Conservation (phyloP, 2,888 invertebrate genomes). For the Thelaira solivaga region DNA sequence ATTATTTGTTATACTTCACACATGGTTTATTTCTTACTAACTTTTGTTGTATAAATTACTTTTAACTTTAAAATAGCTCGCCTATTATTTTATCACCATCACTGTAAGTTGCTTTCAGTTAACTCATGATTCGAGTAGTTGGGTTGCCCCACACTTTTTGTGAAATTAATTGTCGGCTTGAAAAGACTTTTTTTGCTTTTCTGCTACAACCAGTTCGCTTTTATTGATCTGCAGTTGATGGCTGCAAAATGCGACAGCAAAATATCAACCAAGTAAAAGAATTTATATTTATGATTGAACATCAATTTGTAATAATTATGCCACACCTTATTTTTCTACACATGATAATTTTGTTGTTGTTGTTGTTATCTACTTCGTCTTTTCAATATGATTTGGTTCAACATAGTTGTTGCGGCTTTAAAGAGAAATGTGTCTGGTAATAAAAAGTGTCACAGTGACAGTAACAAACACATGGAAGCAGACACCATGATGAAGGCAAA, state of each 20-base stretch:
- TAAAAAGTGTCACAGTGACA: slow-evolving; percentile 31
- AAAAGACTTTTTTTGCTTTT: background rate
- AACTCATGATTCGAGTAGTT: background rate
- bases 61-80: background rate
- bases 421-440: slow-evolving; percentile 32
- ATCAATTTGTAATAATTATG: slow-evolving; percentile 55
- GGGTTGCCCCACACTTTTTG: slow-evolving; percentile 13
- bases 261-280: background rate
- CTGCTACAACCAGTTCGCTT: slow-evolving; percentile 10
- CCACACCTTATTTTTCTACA: slow-evolving; percentile 46
- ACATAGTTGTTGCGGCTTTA: background rate
- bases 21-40: too few species aligned
- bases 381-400: background rate
- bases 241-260: slow-evolving; percentile 14
- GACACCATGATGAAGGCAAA: slow-evolving; percentile 3
- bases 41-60: too few species aligned
- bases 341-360: too few species aligned
- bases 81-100: background rate
- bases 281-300: slow-evolving; percentile 38
- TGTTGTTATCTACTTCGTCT: background rate
- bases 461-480: background rate
- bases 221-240: slow-evolving; percentile 46
- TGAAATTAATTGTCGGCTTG: slow-evolving; percentile 9
- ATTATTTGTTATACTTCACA: too few species aligned
- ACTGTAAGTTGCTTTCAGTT: background rate